Evolutionary conservation across 2,113 vertebrate species (phyloP), one percentile per base, ranked within the genome.

Genomic region (Orycteropus afer): DNA sequence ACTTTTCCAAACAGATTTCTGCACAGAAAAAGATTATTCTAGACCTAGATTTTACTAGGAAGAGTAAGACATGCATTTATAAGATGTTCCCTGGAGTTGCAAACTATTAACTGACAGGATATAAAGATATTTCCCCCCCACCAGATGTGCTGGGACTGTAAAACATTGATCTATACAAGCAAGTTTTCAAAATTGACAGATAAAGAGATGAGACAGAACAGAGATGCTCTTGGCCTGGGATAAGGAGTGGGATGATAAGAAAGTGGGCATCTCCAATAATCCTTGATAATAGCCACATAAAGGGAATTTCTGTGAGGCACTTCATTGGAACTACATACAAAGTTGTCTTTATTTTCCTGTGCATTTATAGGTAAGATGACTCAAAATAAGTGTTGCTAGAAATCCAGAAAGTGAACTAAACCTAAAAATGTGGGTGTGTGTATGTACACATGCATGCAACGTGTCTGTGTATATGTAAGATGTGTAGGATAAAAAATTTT

Each of bases 61-160:
- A 89, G n/a, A 80, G 4, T 76, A 57, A 90, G 57, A 37, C 49
- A 20, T 65, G 73, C 61, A 90, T 61, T 92, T 78, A 5, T n/a
- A 94, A 63, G 89, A 45, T 53, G 12, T 61, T 55, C 12, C 0
- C 25, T 83, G n/a, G 37, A 85, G 37, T 9, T 42, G 40, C 29
- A 71, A 90, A 76, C 3, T 88, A 88, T 37, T 82, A 82, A 55
- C 12, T 42, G 63, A 76, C 55, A 71, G 71, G 12, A 47, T 83
- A 67, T 27, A 18, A 91, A 89, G 61, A 63, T 51, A 83, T 27
- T 11, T 12, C 27, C 27, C 37, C 3, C 59, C 18, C 11, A 47
- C 9, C 9, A 59, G 65, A 67, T 49, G 29, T 40, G 15, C 57
- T 55, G 45, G 76, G 32, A 61, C 12, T 45, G 3, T 15, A 59